Percentiles rank a stretch among this genome's conserved stretches.
These are phyloP conservation scores for Mesorhabditis sp. DNA, from an alignment of 2,888 invertebrate genomes.

Conservation along the genomic window DNA sequence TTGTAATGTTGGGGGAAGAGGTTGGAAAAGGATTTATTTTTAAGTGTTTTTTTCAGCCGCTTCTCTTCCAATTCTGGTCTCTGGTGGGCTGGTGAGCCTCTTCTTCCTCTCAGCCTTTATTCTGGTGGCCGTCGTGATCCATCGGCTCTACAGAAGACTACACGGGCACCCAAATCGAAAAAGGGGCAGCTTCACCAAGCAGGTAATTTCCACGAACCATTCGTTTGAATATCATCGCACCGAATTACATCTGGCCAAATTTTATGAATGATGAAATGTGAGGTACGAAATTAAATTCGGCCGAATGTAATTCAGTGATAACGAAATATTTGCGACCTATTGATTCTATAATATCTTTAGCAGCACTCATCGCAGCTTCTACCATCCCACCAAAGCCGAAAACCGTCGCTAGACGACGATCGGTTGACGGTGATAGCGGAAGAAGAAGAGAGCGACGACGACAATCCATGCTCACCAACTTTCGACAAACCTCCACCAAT, in stretches of 20 bases:
- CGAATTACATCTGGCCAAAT: no score
- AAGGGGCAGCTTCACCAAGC: no score
- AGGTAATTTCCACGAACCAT: no score
- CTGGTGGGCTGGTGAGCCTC: not conserved
- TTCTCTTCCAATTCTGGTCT: not conserved
- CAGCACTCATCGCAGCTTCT: not conserved
- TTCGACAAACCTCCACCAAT: not conserved
- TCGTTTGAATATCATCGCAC: no score
- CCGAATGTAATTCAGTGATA: no score
- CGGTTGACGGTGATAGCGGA: constrained; percentile 3
- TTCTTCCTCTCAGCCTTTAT: not conserved
- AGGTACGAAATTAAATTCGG: no score
- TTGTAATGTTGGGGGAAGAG: not conserved
- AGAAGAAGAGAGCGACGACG: constrained; percentile 1
- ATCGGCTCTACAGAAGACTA: not conserved
- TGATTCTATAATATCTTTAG: not conserved
- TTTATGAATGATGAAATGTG: no score
- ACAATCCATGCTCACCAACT: not conserved
- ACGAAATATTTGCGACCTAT: no score
- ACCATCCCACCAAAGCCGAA: not conserved
- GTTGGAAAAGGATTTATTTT: not conserved
- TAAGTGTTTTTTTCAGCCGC: not conserved
- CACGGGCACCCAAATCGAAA: no score
- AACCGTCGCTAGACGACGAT: constrained; percentile 1
- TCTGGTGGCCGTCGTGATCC: not conserved